Base-by-base conservation (phyloP, 2,113 vertebrate genomes). In the Taxidea taxus region DNA sequence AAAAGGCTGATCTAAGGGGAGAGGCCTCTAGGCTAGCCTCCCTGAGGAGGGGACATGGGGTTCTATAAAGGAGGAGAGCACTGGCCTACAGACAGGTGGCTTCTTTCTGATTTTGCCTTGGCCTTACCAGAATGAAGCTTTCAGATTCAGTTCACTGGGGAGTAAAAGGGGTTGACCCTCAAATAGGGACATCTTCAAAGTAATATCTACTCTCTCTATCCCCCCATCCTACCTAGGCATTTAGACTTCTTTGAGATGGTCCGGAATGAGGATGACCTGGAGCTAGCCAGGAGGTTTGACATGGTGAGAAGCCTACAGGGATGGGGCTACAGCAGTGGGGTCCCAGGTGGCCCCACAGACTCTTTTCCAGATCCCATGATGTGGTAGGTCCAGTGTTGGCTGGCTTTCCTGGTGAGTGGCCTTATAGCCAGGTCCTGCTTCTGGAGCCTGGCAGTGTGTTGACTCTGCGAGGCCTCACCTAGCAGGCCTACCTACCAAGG, bases 241-340 rank as follows among this genome's bases (percentile, higher is more conserved):
- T 98, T 99, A 99, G 99, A 99, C 97, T 99, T 99, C 98, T 99
- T 99, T 92, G 99, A 99, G 98, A 99, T 99, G 99, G 99, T 99
- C 95, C 99, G 99, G 96, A 99, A 99, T 75, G 99, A 99, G 98
- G 99, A 99, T 78, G 99, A 99, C 97, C 98, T 99, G 58, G 99
- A 99, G 94, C 98, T 99, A 96, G 99, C 99, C 96, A 99, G 99
- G 96, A 98, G 99, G 82, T 99, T 99, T 98, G 99, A 99, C 96
- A 96, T 99, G 98, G 99, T 99, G 98, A 98, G 99, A 42, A 82
- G 1, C 90, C 27, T 87, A 7, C 25, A 3, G n/a, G 89, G 54
- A 3, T 11, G 21, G 72, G 64, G 16, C 0, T 0, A 18, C 42
- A 58, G 16, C 18, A 0, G 10, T 5, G 44, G 77, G 77, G 9